These are phyloP conservation scores for Loxodonta africana DNA, from an alignment of 2,113 vertebrate genomes.

Conservation along the genomic window DNA sequence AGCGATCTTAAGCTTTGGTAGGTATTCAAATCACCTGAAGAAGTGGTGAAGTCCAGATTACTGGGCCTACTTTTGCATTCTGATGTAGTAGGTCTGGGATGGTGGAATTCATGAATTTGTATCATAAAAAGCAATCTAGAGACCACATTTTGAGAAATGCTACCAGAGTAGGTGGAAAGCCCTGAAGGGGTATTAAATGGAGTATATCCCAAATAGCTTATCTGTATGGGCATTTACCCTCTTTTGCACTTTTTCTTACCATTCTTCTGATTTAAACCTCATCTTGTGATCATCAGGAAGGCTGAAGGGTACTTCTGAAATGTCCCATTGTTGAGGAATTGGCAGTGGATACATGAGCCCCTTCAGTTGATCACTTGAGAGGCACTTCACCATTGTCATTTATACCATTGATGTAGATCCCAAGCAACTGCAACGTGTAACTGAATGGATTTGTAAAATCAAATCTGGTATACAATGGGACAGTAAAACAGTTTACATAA, in stretches of 20 bases:
- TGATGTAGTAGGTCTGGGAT: background rate
- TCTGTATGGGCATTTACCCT: background rate
- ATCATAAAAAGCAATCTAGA: background rate
- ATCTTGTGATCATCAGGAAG: background rate
- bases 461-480: background rate
- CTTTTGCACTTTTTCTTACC: background rate
- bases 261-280: background rate
- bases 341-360: too few species aligned
- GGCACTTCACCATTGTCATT: background rate
- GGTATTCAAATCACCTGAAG: background rate
- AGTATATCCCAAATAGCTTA: rapidly evolving
- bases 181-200: background rate
- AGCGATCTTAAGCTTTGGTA: background rate
- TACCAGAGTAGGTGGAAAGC: background rate
- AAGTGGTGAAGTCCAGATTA: background rate
- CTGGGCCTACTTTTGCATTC: background rate
- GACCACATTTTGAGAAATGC: background rate
- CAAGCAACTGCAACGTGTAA: background rate
- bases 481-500: background rate
- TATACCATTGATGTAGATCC: background rate
- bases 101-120: background rate
- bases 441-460: background rate
- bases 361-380: background rate
- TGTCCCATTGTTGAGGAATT: background rate
- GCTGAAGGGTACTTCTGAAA: background rate